Evolutionary conservation across 2,797 vertebrate species (phyloP).

Genomic region (Leptatherina wallacei): DNA sequence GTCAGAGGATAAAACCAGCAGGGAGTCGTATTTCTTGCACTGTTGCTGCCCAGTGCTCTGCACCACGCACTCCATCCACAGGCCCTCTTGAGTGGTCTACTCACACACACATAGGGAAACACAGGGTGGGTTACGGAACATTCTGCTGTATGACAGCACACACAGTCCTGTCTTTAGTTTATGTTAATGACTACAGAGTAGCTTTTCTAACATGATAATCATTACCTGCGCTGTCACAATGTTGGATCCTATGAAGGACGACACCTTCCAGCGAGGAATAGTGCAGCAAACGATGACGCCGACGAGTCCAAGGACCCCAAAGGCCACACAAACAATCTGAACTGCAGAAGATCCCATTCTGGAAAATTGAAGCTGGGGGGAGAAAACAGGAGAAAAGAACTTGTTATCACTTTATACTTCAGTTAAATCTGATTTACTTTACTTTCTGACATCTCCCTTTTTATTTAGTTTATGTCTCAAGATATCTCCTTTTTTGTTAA

Average conservation of each 20-base stretch:
- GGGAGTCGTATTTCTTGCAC: conserved; percentile 84
- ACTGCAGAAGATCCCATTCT: conserved; percentile 81
- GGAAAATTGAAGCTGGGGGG: neutral
- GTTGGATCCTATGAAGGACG: conserved; percentile 77
- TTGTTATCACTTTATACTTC: neutral
- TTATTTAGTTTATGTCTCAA: no score
- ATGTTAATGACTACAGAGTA: neutral
- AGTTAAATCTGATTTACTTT: neutral
- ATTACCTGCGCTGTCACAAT: conserved; percentile 82
- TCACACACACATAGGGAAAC: conserved; percentile 1
- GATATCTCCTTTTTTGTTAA: no score
- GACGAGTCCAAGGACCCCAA: conserved; percentile 79
- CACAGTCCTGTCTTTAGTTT: no score
- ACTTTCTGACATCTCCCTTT: no score
- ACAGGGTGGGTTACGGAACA: neutral
- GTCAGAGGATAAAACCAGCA: conserved; percentile 74
- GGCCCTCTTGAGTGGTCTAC: conserved; percentile 75
- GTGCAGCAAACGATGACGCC: conserved; percentile 77
- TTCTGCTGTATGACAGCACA: neutral
- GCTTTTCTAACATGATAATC: no score
- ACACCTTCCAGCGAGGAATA: conserved; percentile 81
- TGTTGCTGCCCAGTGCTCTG: conserved; percentile 88
- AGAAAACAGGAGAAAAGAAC: neutral
- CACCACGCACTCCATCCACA: conserved; percentile 82
- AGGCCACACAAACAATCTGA: conserved; percentile 77